Evolutionary conservation across 2,113 vertebrate genomes (phyloP).

Genomic region (Setophaga petechia): DNA sequence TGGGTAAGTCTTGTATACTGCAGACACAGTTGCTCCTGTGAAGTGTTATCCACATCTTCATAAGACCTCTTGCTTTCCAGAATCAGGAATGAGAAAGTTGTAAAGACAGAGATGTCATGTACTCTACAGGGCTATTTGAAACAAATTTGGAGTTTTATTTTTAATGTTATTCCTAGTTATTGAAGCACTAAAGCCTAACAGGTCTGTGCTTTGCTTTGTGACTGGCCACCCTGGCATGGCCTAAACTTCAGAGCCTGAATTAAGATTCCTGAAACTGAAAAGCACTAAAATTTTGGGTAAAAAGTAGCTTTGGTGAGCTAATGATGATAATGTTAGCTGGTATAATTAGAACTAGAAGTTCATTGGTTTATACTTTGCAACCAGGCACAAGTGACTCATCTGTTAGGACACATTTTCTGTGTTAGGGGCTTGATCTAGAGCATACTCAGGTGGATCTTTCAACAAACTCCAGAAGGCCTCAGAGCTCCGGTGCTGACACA

Average conservation of each 20-base stretch:
- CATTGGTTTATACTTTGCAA: background rate
- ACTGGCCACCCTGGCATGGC: background rate
- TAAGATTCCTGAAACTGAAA: background rate
- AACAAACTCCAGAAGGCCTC: background rate
- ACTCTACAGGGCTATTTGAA: background rate
- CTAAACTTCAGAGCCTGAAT: background rate
- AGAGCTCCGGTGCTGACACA: background rate
- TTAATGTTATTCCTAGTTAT: background rate
- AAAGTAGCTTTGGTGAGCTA: background rate
- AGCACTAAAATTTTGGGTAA: background rate
- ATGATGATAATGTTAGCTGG: background rate
- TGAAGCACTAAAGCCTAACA: background rate
- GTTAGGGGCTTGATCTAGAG: background rate
- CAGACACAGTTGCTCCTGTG: background rate
- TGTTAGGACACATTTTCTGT: background rate
- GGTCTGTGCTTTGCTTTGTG: accelerated
- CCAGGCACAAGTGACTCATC: background rate
- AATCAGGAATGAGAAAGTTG: background rate
- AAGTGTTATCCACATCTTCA: background rate
- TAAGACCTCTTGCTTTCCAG: background rate
- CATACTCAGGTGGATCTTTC: background rate
- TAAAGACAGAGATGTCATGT: background rate
- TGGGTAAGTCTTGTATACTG: background rate
- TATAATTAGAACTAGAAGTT: background rate
- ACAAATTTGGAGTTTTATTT: background rate